Percentiles rank a stretch among this genome's conserved stretches.
phyloP scores from a whole-genome alignment of 2,113 vertebrate genomes.

The Aptenodytes forsteri region DNA sequence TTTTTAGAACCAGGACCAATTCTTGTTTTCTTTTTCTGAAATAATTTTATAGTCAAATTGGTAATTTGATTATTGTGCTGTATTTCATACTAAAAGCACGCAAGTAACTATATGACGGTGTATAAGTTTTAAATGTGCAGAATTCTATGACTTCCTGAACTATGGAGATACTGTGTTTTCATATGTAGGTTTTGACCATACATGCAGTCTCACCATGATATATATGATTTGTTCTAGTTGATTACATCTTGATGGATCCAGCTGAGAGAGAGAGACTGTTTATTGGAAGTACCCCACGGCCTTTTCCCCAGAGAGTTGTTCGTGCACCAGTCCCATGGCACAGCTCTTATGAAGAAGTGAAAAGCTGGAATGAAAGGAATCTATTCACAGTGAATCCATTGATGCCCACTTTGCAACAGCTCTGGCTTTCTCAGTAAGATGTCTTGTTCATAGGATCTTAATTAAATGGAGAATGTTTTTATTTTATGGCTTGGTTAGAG shows the following conservation, averaged over 20 bases:
- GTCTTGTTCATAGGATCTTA: neutral
- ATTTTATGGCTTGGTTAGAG: neutral
- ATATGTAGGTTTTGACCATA: neutral
- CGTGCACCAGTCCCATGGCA: conserved; percentile 88
- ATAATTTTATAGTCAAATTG: neutral
- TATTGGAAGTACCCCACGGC: conserved; percentile 76
- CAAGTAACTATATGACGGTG: neutral
- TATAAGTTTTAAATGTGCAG: neutral
- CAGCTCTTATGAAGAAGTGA: conserved; percentile 56
- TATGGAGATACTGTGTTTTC: neutral
- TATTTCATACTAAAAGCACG: neutral
- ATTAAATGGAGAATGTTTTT: neutral
- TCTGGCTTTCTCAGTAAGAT: conserved; percentile 86
- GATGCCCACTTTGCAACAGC: conserved; percentile 80
- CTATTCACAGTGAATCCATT: conserved; percentile 81
- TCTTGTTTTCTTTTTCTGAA: neutral
- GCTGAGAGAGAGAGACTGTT: conserved; percentile 82
- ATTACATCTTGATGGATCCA: conserved; percentile 89
- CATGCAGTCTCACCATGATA: neutral
- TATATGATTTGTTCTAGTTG: conserved; percentile 73
- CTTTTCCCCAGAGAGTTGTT: conserved; percentile 81
- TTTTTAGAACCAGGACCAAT: neutral
- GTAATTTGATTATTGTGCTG: neutral
- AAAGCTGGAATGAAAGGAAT: conserved; percentile 79
- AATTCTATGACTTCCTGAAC: neutral